Evolutionary conservation across 2,797 vertebrate species (phyloP), one percentile per base, ranked within the genome.

Genomic region (Notolabrus celidotus): DNA sequence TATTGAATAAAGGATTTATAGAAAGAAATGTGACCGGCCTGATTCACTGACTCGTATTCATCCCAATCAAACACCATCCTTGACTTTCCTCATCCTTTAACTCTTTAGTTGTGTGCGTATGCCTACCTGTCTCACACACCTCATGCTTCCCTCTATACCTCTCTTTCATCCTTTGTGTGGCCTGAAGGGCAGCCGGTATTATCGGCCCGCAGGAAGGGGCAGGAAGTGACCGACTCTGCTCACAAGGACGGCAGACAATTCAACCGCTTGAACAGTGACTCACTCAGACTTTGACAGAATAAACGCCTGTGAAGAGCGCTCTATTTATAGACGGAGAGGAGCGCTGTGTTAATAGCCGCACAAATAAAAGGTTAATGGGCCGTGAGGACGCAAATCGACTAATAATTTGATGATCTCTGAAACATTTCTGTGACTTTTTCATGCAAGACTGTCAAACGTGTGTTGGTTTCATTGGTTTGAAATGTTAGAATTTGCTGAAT

Each of bases 1-100:
- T 91, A 91, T 93, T 94, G 92, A 97, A 97, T 97, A 97, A 97
- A 98, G 82, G 86, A 93, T 96, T 97, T 96, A 91, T 96, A 97
- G 88, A 92, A 97, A 95, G 91, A 57, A 46, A 5, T 0, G 3
- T 33, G 74, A 25, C 58, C 56, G 73, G 49, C n/a, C 20, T 69
- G 38, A 43, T 39, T 74, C 5, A 1, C 25, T 75, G 1, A 15
- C 6, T 22, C 11, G 36, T 25, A 17, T 56, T 74, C 52, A 23
- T 6, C 15, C 7, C 42, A 12, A 47, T 25, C 11, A 17, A 2
- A 46, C 3, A 3, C 6, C 20, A n/a, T 22, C 9, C 15, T 8
- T 42, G 14, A 43, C n/a, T 46, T 5, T 15, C 33, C 46, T 49
- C 10, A 38, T 58, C 23, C 0, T 0, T 39, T 61, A 7, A 47